Conservation (phyloP, 2,113 vertebrate genomes). For the Zosterops pallidus region DNA sequence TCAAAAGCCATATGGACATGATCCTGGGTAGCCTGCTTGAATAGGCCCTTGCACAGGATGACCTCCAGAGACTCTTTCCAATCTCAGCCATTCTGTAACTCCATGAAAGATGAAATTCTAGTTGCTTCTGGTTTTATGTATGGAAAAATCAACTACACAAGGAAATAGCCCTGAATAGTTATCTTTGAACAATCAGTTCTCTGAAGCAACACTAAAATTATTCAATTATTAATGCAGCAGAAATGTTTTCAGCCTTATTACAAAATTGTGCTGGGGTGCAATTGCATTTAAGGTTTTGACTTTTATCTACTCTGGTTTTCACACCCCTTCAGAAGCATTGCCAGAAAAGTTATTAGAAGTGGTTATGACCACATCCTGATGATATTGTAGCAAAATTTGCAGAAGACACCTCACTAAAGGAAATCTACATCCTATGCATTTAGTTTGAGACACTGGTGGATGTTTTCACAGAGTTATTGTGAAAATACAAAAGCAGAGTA, state of each 20-base stretch:
- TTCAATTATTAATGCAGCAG: background rate
- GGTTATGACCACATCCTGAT: background rate
- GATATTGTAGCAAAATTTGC: background rate
- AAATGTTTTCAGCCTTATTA: background rate
- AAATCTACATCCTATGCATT: background rate
- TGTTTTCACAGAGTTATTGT: background rate
- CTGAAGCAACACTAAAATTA: background rate
- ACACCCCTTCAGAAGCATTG: background rate
- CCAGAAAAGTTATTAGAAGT: background rate
- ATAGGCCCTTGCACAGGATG: background rate
- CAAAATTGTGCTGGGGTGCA: background rate
- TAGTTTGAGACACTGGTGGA: background rate
- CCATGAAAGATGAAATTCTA: background rate
- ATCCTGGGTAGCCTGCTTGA: background rate
- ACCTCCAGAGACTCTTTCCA: background rate
- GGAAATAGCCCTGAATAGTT: background rate
- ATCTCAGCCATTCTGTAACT: background rate
- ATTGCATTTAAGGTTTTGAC: background rate
- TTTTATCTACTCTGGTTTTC: background rate
- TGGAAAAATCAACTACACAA: background rate
- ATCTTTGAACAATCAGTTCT: background rate
- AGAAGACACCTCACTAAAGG: background rate
- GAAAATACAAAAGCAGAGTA: background rate
- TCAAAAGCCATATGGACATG: background rate
- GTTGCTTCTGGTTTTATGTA: background rate